Evolutionary conservation across 2,797 vertebrate genomes (phyloP), one percentile per base, ranked within the genome.

Genomic region (Naso thynnoides): DNA sequence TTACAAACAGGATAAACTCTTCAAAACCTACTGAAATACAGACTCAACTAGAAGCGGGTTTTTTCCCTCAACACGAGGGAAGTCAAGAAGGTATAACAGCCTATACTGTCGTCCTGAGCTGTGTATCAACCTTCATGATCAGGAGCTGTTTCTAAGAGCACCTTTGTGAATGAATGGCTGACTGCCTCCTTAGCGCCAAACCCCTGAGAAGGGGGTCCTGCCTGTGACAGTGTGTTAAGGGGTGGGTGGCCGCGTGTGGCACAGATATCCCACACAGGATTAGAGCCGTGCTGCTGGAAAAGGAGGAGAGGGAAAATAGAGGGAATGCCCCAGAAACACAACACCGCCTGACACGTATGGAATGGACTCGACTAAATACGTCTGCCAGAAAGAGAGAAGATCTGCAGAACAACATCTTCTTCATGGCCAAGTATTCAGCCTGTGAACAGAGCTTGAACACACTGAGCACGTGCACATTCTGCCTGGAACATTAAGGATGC

Each of bases 301-400:
- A 56, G 67, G 24, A 65, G 64, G 26, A 56, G 55, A 50, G 66
- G 58, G 69, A 31, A 70, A 67, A 70, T 70, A 64, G 72, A 84
- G 81, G 86, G 91, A 88, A 91, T 92, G 85, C 82, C 86, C 89
- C 84, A 76, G 89, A 93, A 93, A 94, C 61, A 41, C 73, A 83
- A 91, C 80, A 88, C 89, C 39, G 5, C 78, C 71, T 87, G 87
- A 90, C 89, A 92, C 52, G 8, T 89, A 93, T 90, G 91, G 86
- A 93, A 89, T 88, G 82, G 82, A 88, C 70, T 79, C 41, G 18
- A 65, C 71, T 47, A 74, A 79, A 82, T 53, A 65, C 29, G 59
- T 21, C 65, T 81, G 82, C 84, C 78, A 87, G 76, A 78, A 79
- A 78, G 68, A 84, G 76, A 88, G 81, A 78, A 79, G 83, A 81